Base-by-base conservation (phyloP, 2,888 invertebrate genomes). In the Mimas tiliae region DNA sequence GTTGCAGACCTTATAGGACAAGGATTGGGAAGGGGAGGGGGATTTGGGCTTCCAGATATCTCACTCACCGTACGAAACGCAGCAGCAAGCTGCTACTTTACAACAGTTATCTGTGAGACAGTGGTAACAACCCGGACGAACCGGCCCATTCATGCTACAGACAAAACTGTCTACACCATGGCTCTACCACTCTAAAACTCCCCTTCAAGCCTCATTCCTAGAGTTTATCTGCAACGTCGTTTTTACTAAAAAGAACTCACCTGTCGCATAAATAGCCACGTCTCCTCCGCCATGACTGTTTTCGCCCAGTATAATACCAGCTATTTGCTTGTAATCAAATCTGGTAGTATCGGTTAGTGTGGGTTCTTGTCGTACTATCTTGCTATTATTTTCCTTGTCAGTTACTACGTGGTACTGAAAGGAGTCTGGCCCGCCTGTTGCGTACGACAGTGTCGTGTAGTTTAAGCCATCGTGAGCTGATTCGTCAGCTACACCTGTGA, bases 281-380 rank as follows among this genome's bases (percentile, higher is more conserved):
- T 98, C 98, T 19, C 97, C 97, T 0, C 98, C 98, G 0, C 97
- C 96, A 74, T 98, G 98, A 47, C 95, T 94, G 77, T 96, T 97
- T 83, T 97, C 97, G 72, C 96, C 95, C 4, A 95, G 94, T 70
- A 95, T 93, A 47, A 97, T 95, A 0, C 94, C 95, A 0, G 97
- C 96, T 72, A 96, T 96, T 80, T 97, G 97, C 42, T 95, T 94
- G 78, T 97, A 97, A 50, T 94, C 93, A 79, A 95, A 96, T 69
- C 94, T 94, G 16, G 91, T 94, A 0, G 95, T 96, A 67, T 97
- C 93, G 0, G 94, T 90, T 1, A 78, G 75, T 0, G 90, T 91
- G 0, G 97, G 96, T 85, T 96, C 95, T n/a, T 85, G 84, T 67
- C 97, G 90, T 3, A 85, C 82, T 0, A 94, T 89, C 1, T 72